These are phyloP conservation scores for Lasioglossum zephyrum DNA, from an alignment of 2,888 invertebrate genomes.

Conservation along the genomic window DNA sequence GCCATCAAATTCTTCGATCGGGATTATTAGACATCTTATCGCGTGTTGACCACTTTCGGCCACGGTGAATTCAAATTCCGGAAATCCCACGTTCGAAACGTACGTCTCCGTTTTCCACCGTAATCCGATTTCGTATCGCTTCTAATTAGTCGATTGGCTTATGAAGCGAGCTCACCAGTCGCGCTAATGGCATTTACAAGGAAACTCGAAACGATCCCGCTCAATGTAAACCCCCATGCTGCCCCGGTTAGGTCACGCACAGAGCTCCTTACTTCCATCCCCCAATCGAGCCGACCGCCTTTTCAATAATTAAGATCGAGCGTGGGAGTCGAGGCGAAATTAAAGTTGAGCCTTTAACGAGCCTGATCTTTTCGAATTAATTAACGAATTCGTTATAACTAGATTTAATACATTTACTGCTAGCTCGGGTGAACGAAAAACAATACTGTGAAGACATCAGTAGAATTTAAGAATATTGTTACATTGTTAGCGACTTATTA, in stretches of 20 bases:
- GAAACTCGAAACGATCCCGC: constrained; percentile 24
- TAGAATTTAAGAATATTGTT: not conserved
- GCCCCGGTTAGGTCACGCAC: constrained; percentile 21
- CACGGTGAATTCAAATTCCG: not conserved
- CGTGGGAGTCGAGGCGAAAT: not conserved
- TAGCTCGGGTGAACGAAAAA: not conserved
- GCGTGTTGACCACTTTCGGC: not conserved
- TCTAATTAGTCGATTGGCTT: constrained; percentile 49
- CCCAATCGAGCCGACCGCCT: not conserved
- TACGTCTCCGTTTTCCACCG: not conserved
- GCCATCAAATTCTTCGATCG: not conserved
- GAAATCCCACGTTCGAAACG: not conserved
- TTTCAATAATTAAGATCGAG: constrained; percentile 23
- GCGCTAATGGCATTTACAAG: constrained; percentile 34
- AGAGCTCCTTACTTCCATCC: not conserved
- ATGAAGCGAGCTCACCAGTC: constrained; percentile 19
- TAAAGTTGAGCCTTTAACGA: not conserved
- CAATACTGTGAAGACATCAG: not conserved
- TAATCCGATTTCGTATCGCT: constrained; percentile 39
- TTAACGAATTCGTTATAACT: no score
- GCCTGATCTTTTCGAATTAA: not conserved
- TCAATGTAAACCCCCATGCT: not conserved
- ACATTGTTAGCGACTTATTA: no score
- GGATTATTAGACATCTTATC: not conserved
- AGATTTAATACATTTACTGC: not conserved